These are phyloP conservation scores for Apocrypta bakeri DNA, from an alignment of 1,140 invertebrate genomes.

Conservation along the genomic window DNA sequence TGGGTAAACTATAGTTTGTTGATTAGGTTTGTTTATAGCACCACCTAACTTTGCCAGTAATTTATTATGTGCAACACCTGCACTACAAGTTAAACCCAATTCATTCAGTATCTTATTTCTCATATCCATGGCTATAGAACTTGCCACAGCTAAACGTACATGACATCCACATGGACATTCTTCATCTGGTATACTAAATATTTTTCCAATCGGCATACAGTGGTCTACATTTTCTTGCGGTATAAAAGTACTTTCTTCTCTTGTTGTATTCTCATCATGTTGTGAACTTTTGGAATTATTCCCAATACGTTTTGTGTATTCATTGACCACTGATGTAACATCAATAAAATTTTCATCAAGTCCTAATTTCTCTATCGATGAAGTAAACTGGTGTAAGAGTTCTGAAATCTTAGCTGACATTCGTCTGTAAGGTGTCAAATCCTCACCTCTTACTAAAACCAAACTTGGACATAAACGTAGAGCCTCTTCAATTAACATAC, in stretches of 20 bases:
- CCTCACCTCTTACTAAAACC: conserved; percentile 83
- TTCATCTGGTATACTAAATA: conserved; percentile 74
- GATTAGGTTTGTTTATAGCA: conserved; percentile 84
- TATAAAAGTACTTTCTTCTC: conserved; percentile 25
- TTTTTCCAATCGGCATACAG: conserved; percentile 71
- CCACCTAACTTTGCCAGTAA: conserved; percentile 86
- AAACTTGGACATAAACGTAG: conserved; percentile 80
- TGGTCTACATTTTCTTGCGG: conserved; percentile 55
- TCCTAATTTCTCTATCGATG: conserved; percentile 84
- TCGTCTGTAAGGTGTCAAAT: conserved; percentile 83
- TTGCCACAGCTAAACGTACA: conserved; percentile 78
- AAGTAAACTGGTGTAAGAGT: conserved; percentile 80
- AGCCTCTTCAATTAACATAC: conserved; percentile 83
- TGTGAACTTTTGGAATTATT: conserved; percentile 45
- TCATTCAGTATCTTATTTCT: conserved; percentile 79
- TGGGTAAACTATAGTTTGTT: conserved; percentile 86
- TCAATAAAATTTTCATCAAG: conserved; percentile 88
- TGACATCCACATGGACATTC: conserved; percentile 84
- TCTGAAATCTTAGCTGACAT: conserved; percentile 82
- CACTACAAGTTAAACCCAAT: conserved; percentile 85
- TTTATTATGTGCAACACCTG: conserved; percentile 89
- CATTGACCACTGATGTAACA: conserved; percentile 80
- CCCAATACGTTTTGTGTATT: conserved; percentile 58
- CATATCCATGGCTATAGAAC: conserved; percentile 82
- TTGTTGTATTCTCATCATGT: conserved; percentile 2